These are phyloP conservation scores for Pampus argenteus DNA, from an alignment of 2,797 vertebrate genomes.

Conservation along the genomic window DNA sequence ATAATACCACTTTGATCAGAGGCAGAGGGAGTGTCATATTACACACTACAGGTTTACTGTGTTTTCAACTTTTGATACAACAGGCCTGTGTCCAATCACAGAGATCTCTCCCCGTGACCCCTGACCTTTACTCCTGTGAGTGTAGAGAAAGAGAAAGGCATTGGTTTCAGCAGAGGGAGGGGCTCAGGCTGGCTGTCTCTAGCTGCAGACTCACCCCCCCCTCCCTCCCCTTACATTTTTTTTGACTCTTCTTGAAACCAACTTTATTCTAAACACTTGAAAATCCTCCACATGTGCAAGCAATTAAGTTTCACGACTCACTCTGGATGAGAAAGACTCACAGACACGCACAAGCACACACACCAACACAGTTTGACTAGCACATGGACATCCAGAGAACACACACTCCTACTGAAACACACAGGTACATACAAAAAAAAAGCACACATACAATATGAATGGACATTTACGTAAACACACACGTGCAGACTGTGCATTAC, in stretches of 20 bases:
- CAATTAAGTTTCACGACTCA: constrained; percentile 83
- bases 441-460: constrained; percentile 7
- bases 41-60: constrained; percentile 48
- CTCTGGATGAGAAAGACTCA: constrained; percentile 72
- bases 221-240: constrained; percentile 19
- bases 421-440: neutral
- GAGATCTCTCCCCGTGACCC: constrained; percentile 78
- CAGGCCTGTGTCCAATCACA: constrained; percentile 83
- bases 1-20: constrained; percentile 78
- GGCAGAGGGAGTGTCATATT: constrained; percentile 55
- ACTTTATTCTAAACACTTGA: constrained; percentile 84
- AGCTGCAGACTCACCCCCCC: constrained; percentile 46
- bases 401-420: constrained; percentile 13
- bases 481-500: constrained; percentile 2
- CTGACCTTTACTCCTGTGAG: constrained; percentile 76
- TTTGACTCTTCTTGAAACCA: constrained; percentile 76
- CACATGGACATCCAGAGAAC: constrained; percentile 30
- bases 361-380: constrained; percentile 15
- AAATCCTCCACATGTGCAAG: constrained; percentile 86
- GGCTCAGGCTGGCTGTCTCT: constrained; percentile 58
- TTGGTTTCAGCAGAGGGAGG: constrained; percentile 75
- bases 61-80: constrained; percentile 73
- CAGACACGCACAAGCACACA: constrained; percentile 59
- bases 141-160: constrained; percentile 74
- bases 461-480: constrained; percentile 2